These are phyloP conservation scores for Trissoscelio sp. DNA, from an alignment of 2,888 invertebrate genomes.

Conservation along the genomic window DNA sequence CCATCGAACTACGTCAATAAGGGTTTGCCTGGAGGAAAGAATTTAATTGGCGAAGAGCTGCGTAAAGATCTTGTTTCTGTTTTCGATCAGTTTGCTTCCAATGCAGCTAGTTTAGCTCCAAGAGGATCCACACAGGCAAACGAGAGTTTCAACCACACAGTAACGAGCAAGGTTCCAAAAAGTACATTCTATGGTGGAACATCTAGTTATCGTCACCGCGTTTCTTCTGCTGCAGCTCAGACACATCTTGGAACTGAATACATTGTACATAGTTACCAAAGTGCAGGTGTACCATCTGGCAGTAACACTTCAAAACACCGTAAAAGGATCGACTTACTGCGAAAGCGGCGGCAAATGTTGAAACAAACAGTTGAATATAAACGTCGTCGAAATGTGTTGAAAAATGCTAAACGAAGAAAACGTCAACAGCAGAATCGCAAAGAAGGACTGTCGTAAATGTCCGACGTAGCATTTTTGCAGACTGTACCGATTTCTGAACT, in stretches of 20 bases:
- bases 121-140: not conserved
- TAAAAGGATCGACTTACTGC: not conserved
- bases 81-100: conserved; percentile 49
- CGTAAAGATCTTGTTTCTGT: conserved; percentile 35
- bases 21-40: conserved; percentile 27
- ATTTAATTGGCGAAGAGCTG: conserved; percentile 30
- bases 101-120: conserved; percentile 4
- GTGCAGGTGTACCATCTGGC: not conserved
- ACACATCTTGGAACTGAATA: conserved; percentile 12
- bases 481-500: not conserved
- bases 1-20: conserved; percentile 58
- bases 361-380: not conserved
- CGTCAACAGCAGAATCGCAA: not conserved
- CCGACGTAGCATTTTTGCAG: conserved; percentile 39
- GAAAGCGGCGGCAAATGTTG: not conserved
- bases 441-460: conserved; percentile 25
- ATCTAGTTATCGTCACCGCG: conserved; percentile 12
- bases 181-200: conserved; percentile 1
- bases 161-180: conserved; percentile 57
- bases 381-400: not conserved
- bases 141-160: not conserved
- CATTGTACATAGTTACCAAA: not conserved
- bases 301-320: not conserved
- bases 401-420: not conserved
- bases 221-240: conserved; percentile 32